Base-by-base conservation (phyloP, 2,797 vertebrate species). In the Trematomus bernacchii region DNA sequence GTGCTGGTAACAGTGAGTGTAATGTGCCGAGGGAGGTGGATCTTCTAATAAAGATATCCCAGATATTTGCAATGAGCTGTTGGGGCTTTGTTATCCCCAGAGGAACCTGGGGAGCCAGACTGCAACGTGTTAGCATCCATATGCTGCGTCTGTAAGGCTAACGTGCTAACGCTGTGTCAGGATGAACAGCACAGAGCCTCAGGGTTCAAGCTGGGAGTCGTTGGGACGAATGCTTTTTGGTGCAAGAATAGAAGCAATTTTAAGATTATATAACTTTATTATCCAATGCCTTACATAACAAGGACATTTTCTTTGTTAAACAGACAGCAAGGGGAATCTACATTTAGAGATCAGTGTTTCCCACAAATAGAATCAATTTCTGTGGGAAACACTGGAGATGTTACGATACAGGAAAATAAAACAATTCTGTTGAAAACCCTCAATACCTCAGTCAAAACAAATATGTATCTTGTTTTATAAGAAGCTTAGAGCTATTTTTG, bases 61-160 rank as follows among this genome's bases (percentile, higher is more conserved):
- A 77, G 78, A 30, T 52, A 6, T n/a, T n/a, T n/a, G n/a, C n/a
- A n/a, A n/a, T n/a, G 23, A 71, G 63, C 37, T 66, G 3, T 57
- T 61, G 46, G 71, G 55, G 51, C 61, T 83, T 82, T 63, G 74
- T 85, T 82, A 84, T 85, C 76, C 73, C 76, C 73, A 47, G 64
- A 86, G 74, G 88, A 83, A 79, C 89, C 66, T 79, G 54, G 47
- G 57, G 46, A 89, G 80, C 76, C 86, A 88, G 83, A 89, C 87
- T 30, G 76, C 64, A 65, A 51, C 90, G 78, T 85, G 80, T 82
- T 71, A 71, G 51, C 71, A 64, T 84, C 84, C 74, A 13, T 91
- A 79, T 87, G 86, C 66, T 42, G 47, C 19, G 71, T 91, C 80
- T 86, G 69, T 77, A 46, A n/a, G 52, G 1, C 54, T 66, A 62